Percentiles rank a stretch among this genome's conserved stretches.
Evolutionary conservation across 2,113 vertebrate genomes (phyloP).

Genomic region (Pithys albifrons): DNA sequence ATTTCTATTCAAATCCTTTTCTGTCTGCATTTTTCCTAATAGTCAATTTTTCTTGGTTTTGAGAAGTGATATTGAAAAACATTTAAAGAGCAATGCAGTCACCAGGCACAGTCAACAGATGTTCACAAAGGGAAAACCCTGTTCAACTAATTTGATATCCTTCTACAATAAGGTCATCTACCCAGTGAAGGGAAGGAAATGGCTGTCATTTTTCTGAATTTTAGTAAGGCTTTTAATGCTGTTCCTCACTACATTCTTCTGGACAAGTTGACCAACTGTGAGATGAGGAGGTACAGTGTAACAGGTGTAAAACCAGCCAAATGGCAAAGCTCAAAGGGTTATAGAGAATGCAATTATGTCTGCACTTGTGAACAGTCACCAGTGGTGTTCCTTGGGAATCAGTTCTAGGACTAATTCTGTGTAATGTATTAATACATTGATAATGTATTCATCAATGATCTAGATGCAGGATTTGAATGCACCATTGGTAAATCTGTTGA

Average conservation of each 20-base stretch:
- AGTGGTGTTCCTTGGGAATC: background rate
- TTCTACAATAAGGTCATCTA: background rate
- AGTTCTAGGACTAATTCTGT: background rate
- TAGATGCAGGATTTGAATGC: background rate
- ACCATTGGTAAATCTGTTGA: background rate
- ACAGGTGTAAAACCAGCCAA: background rate
- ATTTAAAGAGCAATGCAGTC: background rate
- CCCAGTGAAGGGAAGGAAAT: background rate
- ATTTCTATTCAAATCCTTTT: background rate
- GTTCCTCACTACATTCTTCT: background rate
- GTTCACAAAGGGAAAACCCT: background rate
- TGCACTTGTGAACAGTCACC: background rate
- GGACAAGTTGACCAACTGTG: background rate
- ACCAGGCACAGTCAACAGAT: background rate
- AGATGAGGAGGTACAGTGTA: background rate
- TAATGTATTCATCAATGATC: background rate
- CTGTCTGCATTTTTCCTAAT: background rate
- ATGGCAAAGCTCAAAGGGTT: background rate
- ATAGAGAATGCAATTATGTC: background rate
- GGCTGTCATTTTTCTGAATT: background rate
- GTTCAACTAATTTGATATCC: background rate
- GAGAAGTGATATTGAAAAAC: background rate
- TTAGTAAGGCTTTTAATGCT: background rate
- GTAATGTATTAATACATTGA: background rate
- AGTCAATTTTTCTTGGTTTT: background rate